Base-by-base conservation (phyloP, 1,140 invertebrate genomes). In the Listronotus bonariensis region DNA sequence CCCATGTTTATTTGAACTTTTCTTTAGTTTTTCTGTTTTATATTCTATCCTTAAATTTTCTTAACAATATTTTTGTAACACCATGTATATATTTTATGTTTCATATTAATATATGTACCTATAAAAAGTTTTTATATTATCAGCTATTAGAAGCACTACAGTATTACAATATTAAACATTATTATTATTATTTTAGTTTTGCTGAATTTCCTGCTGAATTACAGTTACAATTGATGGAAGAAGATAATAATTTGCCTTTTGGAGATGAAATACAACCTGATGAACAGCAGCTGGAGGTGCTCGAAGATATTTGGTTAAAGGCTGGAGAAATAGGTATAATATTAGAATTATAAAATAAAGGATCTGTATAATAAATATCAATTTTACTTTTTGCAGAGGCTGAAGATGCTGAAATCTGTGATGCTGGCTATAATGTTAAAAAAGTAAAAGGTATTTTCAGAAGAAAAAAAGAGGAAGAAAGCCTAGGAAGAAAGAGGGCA, bases 271-370 rank as follows among this genome's bases (percentile, higher is more conserved):
- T 80, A 18, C 73, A 77, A 8, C 85, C 86, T 0, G 88, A 91
- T 76, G 90, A 91, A 60, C 85, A 89, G 54, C 88, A 90, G 65
- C 74, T 91, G 9, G 88, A 91, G 79, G 89, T 86, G 34, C 78
- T 92, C 0, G 89, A 91, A 80, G 90, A 92, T 71, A 91, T 92
- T 69, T 92, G 90, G 88, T 66, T 90, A 20, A 92, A 92, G 81
- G 90, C 89, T 63, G 89, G 89, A 58, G 89, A 91, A 81, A 89
- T 91, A 77, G 88, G 84, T 85, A 78, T n/a, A n/a, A n/a, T n/a
- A n/a, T n/a, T n/a, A n/a, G n/a, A n/a, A n/a, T n/a, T n/a, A n/a
- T n/a, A n/a, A n/a, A n/a, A n/a, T n/a, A n/a, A n/a, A n/a, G n/a
- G n/a, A n/a, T n/a, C n/a, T n/a, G n/a, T n/a, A n/a, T 9, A 6